These are phyloP conservation scores for Lophura nycthemera DNA, from an alignment of 2,113 vertebrate genomes.

Conservation along the genomic window DNA sequence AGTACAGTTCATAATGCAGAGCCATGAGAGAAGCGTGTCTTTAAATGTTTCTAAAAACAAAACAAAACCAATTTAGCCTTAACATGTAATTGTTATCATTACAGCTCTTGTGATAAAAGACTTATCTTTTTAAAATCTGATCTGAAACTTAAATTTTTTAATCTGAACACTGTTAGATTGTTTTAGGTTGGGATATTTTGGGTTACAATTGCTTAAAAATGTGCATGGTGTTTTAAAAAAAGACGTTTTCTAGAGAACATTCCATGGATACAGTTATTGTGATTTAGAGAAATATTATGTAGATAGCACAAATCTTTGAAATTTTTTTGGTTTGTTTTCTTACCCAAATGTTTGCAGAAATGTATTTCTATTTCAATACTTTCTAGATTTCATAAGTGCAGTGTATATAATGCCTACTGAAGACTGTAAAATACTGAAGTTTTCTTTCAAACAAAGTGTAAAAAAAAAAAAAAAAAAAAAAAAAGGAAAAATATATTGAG, in stretches of 20 bases:
- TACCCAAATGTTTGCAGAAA: slow-evolving; percentile 83
- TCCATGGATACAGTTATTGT: slow-evolving; percentile 81
- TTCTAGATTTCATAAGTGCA: slow-evolving; percentile 85
- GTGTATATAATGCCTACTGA: slow-evolving; percentile 85
- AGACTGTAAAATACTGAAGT: slow-evolving; percentile 86
- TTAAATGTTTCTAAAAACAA: slow-evolving; percentile 73
- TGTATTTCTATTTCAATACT: slow-evolving; percentile 82
- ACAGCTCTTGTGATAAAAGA: slow-evolving; percentile 80
- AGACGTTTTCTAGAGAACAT: slow-evolving; percentile 78
- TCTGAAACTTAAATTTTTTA: slow-evolving; percentile 82
- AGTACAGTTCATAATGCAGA: slow-evolving; percentile 73
- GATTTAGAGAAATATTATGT: slow-evolving; percentile 80
- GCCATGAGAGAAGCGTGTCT: slow-evolving; percentile 67
- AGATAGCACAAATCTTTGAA: slow-evolving; percentile 83
- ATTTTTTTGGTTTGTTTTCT: slow-evolving; percentile 80
- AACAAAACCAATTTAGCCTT: slow-evolving; percentile 80
- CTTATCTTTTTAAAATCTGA: slow-evolving; percentile 81
- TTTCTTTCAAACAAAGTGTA: slow-evolving; percentile 83
- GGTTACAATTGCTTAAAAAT: slow-evolving; percentile 79
- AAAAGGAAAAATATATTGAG: slow-evolving; percentile 78
- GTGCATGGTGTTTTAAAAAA: slow-evolving; percentile 77
- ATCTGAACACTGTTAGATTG: slow-evolving; percentile 80
- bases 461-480: slow-evolving; percentile 49
- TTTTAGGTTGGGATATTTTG: slow-evolving; percentile 80
- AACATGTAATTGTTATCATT: slow-evolving; percentile 79